phyloP scores from a whole-genome alignment of 1,140 invertebrate species.

The Rhagoletis pomonella region DNA sequence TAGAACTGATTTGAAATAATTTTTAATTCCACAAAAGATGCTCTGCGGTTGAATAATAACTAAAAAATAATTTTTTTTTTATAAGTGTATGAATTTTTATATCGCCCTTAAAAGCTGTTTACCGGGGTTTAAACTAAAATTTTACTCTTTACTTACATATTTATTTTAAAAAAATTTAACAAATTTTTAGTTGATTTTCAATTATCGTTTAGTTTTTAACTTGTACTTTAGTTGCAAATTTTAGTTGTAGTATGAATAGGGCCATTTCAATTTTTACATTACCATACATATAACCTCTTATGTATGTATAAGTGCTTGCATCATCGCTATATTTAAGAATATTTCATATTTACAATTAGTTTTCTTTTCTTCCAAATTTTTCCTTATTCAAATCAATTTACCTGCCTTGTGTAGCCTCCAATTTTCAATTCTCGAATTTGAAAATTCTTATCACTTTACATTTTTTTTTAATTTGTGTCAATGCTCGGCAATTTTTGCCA shows the following conservation, averaged over 20 bases:
- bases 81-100: too few species aligned
- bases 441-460: conserved; percentile 38
- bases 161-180: too few species aligned
- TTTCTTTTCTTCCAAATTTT: neutral
- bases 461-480: neutral
- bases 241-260: neutral
- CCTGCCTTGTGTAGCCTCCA: neutral
- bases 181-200: too few species aligned
- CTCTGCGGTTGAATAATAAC: too few species aligned
- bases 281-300: too few species aligned
- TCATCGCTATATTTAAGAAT: neutral
- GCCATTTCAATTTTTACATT: neutral
- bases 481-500: conserved; percentile 40
- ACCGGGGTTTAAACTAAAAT: too few species aligned
- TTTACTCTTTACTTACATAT: too few species aligned
- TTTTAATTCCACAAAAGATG: too few species aligned
- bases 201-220: neutral
- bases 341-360: neutral
- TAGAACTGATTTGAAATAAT: too few species aligned
- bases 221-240: conserved; percentile 20
- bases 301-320: too few species aligned
- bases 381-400: neutral
- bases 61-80: too few species aligned
- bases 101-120: too few species aligned
- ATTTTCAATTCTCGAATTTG: conserved; percentile 42